These are phyloP conservation scores for Notechis scutatus DNA, from an alignment of 2,113 vertebrate genomes.

Conservation along the genomic window DNA sequence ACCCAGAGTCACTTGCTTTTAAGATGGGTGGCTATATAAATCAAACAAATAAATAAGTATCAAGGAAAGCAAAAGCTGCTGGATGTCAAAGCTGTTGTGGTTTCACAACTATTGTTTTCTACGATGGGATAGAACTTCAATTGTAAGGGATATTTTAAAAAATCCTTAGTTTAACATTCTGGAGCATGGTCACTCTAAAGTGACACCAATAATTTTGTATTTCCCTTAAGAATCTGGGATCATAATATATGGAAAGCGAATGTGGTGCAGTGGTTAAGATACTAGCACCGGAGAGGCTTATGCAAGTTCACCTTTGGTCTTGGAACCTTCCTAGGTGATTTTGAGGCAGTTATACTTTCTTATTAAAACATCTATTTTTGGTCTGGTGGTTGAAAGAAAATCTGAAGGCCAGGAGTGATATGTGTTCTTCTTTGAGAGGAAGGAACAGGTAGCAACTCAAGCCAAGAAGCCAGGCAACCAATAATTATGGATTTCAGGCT, in stretches of 20 bases:
- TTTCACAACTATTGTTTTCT: neutral
- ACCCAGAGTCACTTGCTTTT: neutral
- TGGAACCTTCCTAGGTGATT: neutral
- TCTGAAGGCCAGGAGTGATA: neutral
- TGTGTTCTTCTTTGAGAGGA: neutral
- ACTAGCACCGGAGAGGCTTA: neutral
- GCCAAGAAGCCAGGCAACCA: neutral
- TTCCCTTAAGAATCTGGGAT: neutral
- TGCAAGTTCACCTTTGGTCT: neutral
- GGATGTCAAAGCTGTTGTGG: neutral
- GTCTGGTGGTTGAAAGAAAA: neutral
- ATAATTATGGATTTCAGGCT: neutral
- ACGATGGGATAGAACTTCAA: no score
- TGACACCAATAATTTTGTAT: neutral
- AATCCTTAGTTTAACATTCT: neutral
- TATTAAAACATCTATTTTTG: neutral
- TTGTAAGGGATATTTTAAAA: no score
- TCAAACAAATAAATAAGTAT: neutral
- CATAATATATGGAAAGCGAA: neutral
- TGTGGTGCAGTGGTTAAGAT: neutral
- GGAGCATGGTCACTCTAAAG: neutral
- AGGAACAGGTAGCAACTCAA: neutral
- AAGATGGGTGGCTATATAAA: neutral
- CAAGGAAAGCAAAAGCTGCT: neutral
- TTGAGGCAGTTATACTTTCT: neutral